Percentiles rank a stretch among this genome's conserved stretches.
phyloP scores from a whole-genome alignment of 2,113 vertebrate species.

The Cettia cetti region DNA sequence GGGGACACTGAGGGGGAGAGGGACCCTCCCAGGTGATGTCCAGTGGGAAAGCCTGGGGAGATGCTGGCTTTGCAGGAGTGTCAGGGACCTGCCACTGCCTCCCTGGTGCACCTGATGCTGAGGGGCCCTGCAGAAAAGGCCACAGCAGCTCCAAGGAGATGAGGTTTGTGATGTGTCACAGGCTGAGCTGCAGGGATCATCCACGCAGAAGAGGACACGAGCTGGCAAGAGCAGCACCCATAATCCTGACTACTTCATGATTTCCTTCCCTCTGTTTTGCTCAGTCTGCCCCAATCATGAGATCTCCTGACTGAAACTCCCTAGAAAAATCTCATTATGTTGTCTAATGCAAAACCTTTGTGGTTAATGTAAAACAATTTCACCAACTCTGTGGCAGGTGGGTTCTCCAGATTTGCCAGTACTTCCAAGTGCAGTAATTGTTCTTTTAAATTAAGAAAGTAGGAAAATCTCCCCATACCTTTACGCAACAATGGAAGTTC shows the following conservation, averaged over 20 bases:
- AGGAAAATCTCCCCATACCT: background rate
- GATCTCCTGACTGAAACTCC: background rate
- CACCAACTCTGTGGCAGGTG: background rate
- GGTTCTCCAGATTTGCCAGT: background rate
- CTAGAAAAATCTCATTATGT: background rate
- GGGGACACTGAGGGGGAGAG: background rate
- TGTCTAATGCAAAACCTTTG: background rate
- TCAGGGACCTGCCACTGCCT: background rate
- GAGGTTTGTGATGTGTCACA: background rate
- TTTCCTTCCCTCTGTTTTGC: background rate
- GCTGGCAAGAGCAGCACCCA: background rate
- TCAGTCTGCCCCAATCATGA: background rate
- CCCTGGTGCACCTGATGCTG: accelerated
- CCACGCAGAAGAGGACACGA: background rate
- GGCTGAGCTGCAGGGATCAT: background rate
- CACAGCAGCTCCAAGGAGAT: background rate
- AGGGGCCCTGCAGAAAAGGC: background rate
- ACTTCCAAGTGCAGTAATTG: background rate
- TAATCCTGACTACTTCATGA: background rate
- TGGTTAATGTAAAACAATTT: background rate
- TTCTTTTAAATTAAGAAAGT: background rate
- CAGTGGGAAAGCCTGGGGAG: background rate
- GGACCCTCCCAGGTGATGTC: background rate
- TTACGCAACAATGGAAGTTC: background rate
- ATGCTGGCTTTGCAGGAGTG: background rate